These are phyloP conservation scores for Notodonta dromedarius DNA, from an alignment of 2,888 invertebrate genomes.

Conservation along the genomic window DNA sequence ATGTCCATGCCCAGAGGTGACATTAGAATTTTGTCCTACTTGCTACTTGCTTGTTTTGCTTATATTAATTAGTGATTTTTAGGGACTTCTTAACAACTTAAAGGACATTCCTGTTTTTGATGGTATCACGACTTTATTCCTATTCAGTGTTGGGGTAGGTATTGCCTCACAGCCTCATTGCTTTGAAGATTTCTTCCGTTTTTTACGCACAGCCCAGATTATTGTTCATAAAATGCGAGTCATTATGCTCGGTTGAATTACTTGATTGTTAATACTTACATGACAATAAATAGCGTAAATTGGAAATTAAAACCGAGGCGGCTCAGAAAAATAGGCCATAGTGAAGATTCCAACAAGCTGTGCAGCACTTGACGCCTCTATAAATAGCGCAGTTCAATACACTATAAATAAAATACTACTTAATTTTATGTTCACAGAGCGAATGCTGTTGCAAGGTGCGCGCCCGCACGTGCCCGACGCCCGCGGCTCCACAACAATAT, in stretches of 20 bases:
- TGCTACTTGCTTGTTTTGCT: no score
- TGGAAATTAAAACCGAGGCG: constrained; percentile 5
- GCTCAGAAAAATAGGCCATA: constrained; percentile 31
- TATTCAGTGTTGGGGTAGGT: no score
- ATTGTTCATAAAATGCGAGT: background rate
- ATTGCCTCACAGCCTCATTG: no score
- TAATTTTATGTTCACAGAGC: constrained; percentile 62
- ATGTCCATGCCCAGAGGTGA: constrained; percentile 33
- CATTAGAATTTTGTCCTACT: constrained; percentile 16
- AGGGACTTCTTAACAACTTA: no score
- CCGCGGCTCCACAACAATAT: constrained; percentile 72
- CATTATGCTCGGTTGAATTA: background rate
- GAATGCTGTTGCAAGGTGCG: constrained; percentile 78
- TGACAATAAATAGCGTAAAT: background rate
- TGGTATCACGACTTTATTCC: no score
- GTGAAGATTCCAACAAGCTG: constrained; percentile 29
- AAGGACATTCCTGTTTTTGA: no score
- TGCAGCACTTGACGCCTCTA: constrained; percentile 24
- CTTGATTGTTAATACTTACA: background rate
- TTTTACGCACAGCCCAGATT: no score
- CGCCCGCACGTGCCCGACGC: constrained; percentile 78
- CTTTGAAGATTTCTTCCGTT: no score
- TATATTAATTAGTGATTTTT: background rate
- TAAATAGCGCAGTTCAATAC: constrained; percentile 50
- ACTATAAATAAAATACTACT: constrained; percentile 65